phyloP scores from a whole-genome alignment of 2,797 vertebrate genomes.

The Muscicapa comitata region DNA sequence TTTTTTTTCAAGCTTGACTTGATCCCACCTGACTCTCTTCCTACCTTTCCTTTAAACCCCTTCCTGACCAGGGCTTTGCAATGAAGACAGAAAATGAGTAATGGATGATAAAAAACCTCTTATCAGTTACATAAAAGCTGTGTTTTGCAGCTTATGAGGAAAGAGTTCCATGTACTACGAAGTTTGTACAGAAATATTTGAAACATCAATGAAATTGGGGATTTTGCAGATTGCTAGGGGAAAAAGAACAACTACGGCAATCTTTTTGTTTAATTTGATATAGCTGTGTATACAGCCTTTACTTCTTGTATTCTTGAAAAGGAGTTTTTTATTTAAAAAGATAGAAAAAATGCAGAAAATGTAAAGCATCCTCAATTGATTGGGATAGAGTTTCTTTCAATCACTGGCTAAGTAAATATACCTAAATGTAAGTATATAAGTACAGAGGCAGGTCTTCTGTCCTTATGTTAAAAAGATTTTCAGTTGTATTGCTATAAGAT shows the following conservation, averaged over 20 bases:
- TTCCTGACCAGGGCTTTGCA: background rate
- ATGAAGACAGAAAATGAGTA: background rate
- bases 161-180: background rate
- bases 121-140: background rate
- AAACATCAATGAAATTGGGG: background rate
- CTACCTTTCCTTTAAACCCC: background rate
- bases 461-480: background rate
- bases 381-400: background rate
- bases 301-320: background rate
- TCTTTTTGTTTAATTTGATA: background rate
- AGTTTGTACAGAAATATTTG: background rate
- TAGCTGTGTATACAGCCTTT: background rate
- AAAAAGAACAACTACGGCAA: background rate
- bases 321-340: background rate
- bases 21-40: background rate
- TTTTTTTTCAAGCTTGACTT: slow-evolving; percentile 1
- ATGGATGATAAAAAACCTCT: background rate
- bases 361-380: background rate
- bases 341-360: fast-evolving
- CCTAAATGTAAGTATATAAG: background rate
- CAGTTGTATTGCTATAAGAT: background rate
- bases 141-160: background rate
- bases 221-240: background rate
- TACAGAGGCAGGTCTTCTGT: background rate
- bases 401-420: background rate